These are phyloP conservation scores for Platichthys stellatus DNA, from an alignment of 2,113 vertebrate genomes.

Conservation along the genomic window DNA sequence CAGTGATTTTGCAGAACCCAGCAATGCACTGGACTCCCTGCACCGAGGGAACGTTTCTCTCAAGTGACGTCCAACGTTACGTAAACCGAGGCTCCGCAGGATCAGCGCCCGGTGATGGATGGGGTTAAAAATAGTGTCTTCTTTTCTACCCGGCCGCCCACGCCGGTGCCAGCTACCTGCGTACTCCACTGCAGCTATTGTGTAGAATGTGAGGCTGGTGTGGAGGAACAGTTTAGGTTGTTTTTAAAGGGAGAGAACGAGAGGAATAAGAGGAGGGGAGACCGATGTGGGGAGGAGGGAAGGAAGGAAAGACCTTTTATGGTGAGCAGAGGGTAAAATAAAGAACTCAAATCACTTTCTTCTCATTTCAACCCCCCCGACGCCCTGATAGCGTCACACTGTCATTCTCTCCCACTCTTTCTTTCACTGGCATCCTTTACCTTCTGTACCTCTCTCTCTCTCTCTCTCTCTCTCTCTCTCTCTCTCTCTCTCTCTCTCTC, in stretches of 20 bases:
- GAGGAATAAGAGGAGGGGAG: conserved; percentile 12
- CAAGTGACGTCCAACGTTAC: conserved; percentile 54
- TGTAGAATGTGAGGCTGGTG: conserved; percentile 25
- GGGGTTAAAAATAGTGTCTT: conserved; percentile 67
- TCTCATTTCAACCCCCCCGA: conserved; percentile 50
- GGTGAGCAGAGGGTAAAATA: conserved; percentile 25
- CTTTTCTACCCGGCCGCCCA: conserved; percentile 65
- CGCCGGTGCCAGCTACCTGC: conserved; percentile 70
- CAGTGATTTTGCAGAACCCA: conserved; percentile 13
- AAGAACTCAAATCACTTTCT: conserved; percentile 37
- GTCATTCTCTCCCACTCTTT: conserved; percentile 46
- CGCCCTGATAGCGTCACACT: conserved; percentile 33
- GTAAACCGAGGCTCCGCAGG: conserved; percentile 49
- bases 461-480: conserved; percentile 15
- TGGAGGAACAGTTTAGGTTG: neutral
- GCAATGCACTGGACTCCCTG: conserved; percentile 31
- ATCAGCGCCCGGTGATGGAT: conserved; percentile 52
- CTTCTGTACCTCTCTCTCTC: conserved; percentile 39
- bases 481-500: too few species aligned
- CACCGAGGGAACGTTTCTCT: conserved; percentile 33
- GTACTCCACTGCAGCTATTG: conserved; percentile 47
- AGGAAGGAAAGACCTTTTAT: conserved; percentile 66
- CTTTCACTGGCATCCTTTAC: conserved; percentile 65
- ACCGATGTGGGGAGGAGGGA: conserved; percentile 23
- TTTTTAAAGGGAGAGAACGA: conserved; percentile 9